Conservation (phyloP, 2,797 vertebrate species). For the Peromyscus attwateri region DNA sequence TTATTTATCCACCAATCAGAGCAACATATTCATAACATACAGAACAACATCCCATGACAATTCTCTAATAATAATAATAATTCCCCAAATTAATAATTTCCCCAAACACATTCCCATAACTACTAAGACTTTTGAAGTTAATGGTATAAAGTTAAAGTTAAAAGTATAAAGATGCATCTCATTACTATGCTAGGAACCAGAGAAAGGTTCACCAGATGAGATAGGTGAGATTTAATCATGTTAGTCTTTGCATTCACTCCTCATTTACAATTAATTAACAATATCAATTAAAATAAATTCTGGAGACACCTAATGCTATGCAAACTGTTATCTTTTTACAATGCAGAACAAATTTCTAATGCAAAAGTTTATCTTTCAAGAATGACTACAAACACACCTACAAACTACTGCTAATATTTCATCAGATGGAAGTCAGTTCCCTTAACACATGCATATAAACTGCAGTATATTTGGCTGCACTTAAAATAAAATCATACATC, state of each 20-base stretch:
- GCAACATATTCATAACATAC: too few relatives aligned
- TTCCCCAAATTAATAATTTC: conserved; percentile 3
- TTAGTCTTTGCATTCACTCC: conserved; percentile 15
- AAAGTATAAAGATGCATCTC: too few relatives aligned
- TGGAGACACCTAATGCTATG: conserved; percentile 10
- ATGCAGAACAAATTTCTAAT: conserved; percentile 35
- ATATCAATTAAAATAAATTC: conserved; percentile 48
- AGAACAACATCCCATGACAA: too few relatives aligned
- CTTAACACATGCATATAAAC: neutral
- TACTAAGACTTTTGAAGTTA: neutral
- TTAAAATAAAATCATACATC: conserved; percentile 37
- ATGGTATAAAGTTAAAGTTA: neutral
- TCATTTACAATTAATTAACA: neutral
- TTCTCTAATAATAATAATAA: neutral
- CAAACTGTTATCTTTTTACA: conserved; percentile 6
- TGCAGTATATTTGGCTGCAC: neutral
- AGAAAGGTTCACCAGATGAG: neutral
- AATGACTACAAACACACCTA: neutral
- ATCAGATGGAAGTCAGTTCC: conserved; percentile 28
- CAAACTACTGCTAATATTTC: conserved; percentile 13
- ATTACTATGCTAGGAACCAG: neutral
- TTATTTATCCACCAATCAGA: too few relatives aligned
- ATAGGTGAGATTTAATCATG: neutral
- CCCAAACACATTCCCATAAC: neutral
- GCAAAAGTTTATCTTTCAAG: neutral